Evolutionary conservation across 2,888 invertebrate genomes (phyloP).

Genomic region (Notodonta dromedarius): DNA sequence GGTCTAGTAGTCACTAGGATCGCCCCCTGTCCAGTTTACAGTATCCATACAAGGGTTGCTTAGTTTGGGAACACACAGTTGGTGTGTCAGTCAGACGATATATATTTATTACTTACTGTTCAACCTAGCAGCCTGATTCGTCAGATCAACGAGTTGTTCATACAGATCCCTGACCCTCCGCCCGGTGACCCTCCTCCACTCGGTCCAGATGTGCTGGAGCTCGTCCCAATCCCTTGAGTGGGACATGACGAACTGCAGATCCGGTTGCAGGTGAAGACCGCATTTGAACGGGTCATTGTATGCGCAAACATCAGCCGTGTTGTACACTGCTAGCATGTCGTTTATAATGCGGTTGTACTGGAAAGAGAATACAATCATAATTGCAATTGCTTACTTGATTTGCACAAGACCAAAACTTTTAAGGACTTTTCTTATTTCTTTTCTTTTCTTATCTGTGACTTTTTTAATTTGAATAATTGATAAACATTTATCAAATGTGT

Average conservation of each 20-base stretch:
- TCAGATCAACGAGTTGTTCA: constrained; percentile 90
- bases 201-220: constrained; percentile 93
- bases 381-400: background rate
- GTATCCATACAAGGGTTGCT: too few relatives aligned
- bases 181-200: constrained; percentile 94
- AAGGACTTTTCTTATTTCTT: too few relatives aligned
- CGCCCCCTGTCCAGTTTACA: too few relatives aligned
- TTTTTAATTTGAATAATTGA: too few relatives aligned
- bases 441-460: too few relatives aligned
- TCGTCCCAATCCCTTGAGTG: constrained; percentile 92
- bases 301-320: constrained; percentile 92
- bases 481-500: too few relatives aligned
- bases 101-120: constrained; percentile 87
- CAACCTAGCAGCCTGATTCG: constrained; percentile 90
- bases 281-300: constrained; percentile 93
- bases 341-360: constrained; percentile 95
- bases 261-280: constrained; percentile 91
- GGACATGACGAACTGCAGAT: constrained; percentile 91
- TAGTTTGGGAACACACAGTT: too few relatives aligned
- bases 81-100: too few relatives aligned
- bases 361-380: constrained; percentile 28
- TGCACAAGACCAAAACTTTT: too few relatives aligned
- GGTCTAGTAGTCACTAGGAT: too few relatives aligned
- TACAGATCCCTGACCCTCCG: constrained; percentile 91
- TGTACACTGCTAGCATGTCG: constrained; percentile 94